A percentile compares a stretch with the other conserved stretches of the same genome.
Evolutionary conservation across 2,888 invertebrate species (phyloP).

Genomic region (Kuschelorhynchus macadamiae): DNA sequence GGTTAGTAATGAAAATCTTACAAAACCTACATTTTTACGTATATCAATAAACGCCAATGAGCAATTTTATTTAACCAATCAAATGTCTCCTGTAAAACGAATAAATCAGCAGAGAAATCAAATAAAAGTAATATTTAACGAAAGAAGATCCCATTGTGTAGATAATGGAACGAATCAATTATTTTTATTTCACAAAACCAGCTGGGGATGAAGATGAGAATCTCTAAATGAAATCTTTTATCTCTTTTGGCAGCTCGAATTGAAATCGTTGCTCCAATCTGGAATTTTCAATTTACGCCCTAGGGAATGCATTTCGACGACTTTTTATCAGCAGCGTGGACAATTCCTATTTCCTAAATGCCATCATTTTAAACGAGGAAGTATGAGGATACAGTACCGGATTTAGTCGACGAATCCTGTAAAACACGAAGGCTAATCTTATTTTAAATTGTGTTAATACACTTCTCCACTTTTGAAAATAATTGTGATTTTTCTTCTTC

Average conservation of each 20-base stretch:
- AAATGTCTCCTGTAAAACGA: not conserved
- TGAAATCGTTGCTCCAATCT: slow-evolving; percentile 42
- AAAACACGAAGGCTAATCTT: no score
- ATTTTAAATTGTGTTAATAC: no score
- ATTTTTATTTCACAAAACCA: slow-evolving; percentile 36
- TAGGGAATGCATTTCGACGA: slow-evolving; percentile 26
- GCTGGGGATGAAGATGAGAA: slow-evolving; percentile 30
- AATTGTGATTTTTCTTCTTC: no score
- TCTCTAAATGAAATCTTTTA: slow-evolving; percentile 45
- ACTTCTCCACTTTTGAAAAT: no score
- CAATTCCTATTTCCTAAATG: slow-evolving; percentile 41
- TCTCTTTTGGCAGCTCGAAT: slow-evolving; percentile 44
- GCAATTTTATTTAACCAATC: no score
- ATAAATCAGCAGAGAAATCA: slow-evolving; percentile 10
- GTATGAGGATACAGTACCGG: not conserved
- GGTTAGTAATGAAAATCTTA: no score
- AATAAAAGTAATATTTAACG: slow-evolving; percentile 24
- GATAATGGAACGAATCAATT: slow-evolving; percentile 37
- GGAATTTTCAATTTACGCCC: slow-evolving; percentile 47
- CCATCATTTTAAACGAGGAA: slow-evolving; percentile 21
- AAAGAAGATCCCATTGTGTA: slow-evolving; percentile 23
- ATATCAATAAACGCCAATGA: no score
- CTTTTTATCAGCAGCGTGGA: slow-evolving; percentile 34
- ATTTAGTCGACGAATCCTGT: not conserved
- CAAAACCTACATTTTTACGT: no score